Conservation (phyloP, 2,113 vertebrate species). For the Nansenia antarctica region DNA sequence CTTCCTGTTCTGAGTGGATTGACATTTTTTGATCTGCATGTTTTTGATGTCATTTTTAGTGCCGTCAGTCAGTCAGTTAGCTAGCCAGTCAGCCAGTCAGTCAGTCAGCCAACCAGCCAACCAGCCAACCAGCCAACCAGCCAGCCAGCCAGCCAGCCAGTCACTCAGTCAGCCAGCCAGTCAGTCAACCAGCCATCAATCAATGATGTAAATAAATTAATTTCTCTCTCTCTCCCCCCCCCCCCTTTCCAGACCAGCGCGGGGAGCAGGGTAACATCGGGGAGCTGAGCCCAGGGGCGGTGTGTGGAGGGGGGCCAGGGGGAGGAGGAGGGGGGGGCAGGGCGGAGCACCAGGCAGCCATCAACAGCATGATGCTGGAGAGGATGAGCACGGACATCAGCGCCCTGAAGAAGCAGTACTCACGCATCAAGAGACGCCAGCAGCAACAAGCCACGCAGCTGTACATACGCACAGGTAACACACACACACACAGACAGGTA, state of each 20-base stretch:
- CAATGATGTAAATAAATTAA: no score
- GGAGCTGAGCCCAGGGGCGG: slow-evolving; percentile 92
- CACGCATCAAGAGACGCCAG: slow-evolving; percentile 91
- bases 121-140: no score
- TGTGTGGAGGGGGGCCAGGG: slow-evolving; percentile 78
- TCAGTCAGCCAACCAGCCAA: no score
- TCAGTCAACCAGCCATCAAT: no score
- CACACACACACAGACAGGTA: slow-evolving; percentile 2
- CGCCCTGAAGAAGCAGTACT: slow-evolving; percentile 92
- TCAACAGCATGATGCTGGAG: slow-evolving; percentile 99
- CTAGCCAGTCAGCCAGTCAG: no score
- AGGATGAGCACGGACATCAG: slow-evolving; percentile 96
- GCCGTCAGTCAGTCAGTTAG: no score
- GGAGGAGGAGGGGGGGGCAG: slow-evolving; percentile 69
- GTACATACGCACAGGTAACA: slow-evolving; percentile 90
- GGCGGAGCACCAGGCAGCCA: slow-evolving; percentile 89
- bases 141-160: no score
- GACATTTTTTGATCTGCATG: no score
- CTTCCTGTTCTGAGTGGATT: no score
- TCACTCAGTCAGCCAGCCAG: no score
- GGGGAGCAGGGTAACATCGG: slow-evolving; percentile 90
- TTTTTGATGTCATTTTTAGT: no score
- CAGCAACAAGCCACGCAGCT: slow-evolving; percentile 93
- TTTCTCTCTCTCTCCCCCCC: slow-evolving; percentile 9
- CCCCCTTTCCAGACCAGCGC: slow-evolving; percentile 75